Evolutionary conservation across 2,797 vertebrate genomes (phyloP).

Genomic region (Sternarchorhynchus goeldii): DNA sequence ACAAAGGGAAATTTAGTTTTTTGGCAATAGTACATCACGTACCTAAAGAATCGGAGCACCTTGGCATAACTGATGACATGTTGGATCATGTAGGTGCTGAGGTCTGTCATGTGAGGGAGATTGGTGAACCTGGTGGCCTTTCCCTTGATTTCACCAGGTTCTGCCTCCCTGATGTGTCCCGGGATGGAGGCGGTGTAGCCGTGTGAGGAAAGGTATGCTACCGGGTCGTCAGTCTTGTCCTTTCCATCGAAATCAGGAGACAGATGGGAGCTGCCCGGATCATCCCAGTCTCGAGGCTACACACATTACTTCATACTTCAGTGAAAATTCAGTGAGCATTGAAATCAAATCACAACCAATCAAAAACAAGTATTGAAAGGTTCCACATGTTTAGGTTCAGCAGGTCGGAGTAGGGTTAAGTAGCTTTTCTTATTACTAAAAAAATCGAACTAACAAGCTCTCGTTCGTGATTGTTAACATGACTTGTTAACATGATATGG

Average conservation of each 20-base stretch:
- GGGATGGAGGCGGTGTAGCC: constrained; percentile 31
- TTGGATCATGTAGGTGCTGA: constrained; percentile 75
- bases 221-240: neutral
- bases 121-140: constrained; percentile 59
- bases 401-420: too few relatives aligned
- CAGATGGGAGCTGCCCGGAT: neutral
- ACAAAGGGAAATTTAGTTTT: too few relatives aligned
- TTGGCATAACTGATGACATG: constrained; percentile 74
- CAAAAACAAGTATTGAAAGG: too few relatives aligned
- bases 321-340: neutral
- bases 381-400: too few relatives aligned
- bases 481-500: too few relatives aligned
- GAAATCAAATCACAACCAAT: neutral
- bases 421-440: too few relatives aligned
- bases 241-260: too few relatives aligned
- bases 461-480: too few relatives aligned
- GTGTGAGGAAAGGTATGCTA: neutral
- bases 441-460: too few relatives aligned
- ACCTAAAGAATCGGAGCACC: constrained; percentile 69
- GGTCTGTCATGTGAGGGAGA: constrained; percentile 72
- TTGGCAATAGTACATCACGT: constrained; percentile 5
- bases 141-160: neutral
- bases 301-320: constrained; percentile 1
- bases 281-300: constrained; percentile 70
- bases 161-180: neutral